Base-by-base conservation (phyloP, 2,113 vertebrate species). In the Pterocles gutturalis region DNA sequence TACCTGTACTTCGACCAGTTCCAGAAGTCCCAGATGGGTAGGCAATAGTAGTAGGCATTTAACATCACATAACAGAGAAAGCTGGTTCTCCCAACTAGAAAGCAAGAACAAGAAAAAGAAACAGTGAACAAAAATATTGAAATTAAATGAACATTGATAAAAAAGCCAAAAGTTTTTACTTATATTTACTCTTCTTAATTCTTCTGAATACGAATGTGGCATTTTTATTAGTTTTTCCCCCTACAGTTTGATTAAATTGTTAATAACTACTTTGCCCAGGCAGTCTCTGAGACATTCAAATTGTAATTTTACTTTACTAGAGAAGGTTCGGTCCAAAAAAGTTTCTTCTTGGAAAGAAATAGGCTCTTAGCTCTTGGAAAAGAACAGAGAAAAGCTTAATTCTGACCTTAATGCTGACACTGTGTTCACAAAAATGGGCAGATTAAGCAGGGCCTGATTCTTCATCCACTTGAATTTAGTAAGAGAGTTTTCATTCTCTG, bases 181-280 rank as follows among this genome's bases (percentile, higher is more conserved):
- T 93, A 11, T 31, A 53, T 93, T 93, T 72, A 29, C 71, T 73
- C 24, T 72, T 65, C 48, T 67, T 93, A 53, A 31, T 97, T 96
- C 46, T 90, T 93, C 41, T 83, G 51, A 96, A 72, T 91, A 76
- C 18, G n/a, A 93, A 83, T 75, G 72, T 93, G 67, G 85, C 25
- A 55, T 54, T 97, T 95, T 66, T 90, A 75, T 93, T 93, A 61
- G n/a, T 6, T 91, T 73, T 83, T 45, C 8, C 10, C 46, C 54
- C 65, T 78, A 24, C 34, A 33, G 20, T 87, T 92, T 93, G 80
- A 93, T 93, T 89, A 92, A 94, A 86, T 92, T 71, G 76, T 92
- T 95, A 89, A 75, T 93, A 92, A 79, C 60, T 84, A 15, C 55
- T 95, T 92, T 70, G 13, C 53, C 83, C 41, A 51, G 53, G 65